Evolutionary conservation across 2,888 invertebrate genomes (phyloP).

Genomic region (Clostera curtula): DNA sequence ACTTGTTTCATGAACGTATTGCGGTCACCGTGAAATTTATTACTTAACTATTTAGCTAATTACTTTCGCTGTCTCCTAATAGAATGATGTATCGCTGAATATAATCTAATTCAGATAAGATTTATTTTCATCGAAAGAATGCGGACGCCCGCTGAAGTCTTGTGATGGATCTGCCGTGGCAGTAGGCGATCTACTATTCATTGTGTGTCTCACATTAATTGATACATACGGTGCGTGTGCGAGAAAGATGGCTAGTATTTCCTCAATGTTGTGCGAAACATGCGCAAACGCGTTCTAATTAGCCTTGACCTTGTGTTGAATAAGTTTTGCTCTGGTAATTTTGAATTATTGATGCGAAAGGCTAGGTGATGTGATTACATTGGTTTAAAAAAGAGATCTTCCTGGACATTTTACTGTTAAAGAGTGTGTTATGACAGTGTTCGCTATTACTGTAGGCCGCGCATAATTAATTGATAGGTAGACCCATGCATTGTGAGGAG

Average conservation of each 20-base stretch:
- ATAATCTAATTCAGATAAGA: conserved; percentile 43
- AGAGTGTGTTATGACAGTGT: too few relatives aligned
- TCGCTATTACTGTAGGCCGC: too few relatives aligned
- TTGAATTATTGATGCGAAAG: conserved; percentile 32
- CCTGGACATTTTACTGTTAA: too few relatives aligned
- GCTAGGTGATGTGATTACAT: too few relatives aligned
- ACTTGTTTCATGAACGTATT: too few relatives aligned
- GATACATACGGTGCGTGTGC: conserved; percentile 17
- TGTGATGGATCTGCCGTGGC: conserved; percentile 44
- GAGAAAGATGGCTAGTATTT: conserved; percentile 35
- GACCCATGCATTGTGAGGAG: too few relatives aligned
- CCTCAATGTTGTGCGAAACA: conserved; percentile 17
- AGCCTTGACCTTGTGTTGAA: conserved; percentile 62
- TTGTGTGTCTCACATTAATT: conserved; percentile 27
- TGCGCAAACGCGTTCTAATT: conserved; percentile 41
- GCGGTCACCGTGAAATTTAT: not conserved
- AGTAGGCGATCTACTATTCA: conserved; percentile 26
- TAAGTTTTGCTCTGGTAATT: conserved; percentile 43
- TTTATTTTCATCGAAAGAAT: conserved; percentile 59
- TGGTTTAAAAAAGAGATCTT: too few relatives aligned
- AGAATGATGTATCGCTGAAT: conserved; percentile 26
- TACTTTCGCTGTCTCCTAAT: conserved; percentile 20
- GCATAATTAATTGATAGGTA: too few relatives aligned
- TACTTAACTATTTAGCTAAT: conserved; percentile 14
- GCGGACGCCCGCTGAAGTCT: conserved; percentile 49